Percentiles rank a stretch among this genome's conserved stretches.
Conservation (phyloP, 2,888 invertebrate genomes). For the Limnephilus rhombicus region DNA sequence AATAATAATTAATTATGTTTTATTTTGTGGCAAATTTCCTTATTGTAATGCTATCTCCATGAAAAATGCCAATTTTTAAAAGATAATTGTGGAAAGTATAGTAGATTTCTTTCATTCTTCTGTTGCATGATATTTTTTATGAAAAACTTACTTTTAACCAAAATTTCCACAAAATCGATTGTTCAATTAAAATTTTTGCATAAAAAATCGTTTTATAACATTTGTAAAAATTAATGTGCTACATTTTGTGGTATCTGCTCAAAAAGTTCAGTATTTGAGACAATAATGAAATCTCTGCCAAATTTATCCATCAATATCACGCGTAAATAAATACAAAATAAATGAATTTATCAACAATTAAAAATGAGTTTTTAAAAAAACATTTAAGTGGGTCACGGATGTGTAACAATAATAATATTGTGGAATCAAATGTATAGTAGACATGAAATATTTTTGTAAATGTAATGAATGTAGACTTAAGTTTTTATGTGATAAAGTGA, state of each 20-base stretch:
- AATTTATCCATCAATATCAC: background rate
- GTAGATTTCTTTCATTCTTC: background rate
- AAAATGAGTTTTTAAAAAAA: background rate
- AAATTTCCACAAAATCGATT: background rate
- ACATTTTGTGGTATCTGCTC: background rate
- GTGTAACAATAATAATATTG: background rate
- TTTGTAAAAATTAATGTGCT: background rate
- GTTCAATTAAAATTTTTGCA: background rate
- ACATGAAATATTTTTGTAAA: constrained; percentile 26
- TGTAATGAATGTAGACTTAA: constrained; percentile 5
- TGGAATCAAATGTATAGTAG: constrained; percentile 2
- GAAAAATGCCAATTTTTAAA: background rate
- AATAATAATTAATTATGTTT: background rate
- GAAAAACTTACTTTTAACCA: background rate
- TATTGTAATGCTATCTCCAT: background rate
- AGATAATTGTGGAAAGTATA: background rate
- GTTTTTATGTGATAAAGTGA: constrained; percentile 21
- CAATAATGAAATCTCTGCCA: background rate
- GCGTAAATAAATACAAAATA: no score
- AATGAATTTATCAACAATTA: background rate
- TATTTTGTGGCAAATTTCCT: background rate
- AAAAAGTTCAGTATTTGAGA: background rate
- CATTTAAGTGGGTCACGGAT: background rate
- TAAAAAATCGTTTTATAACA: background rate
- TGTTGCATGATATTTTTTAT: background rate